Base-by-base conservation (phyloP, 2,888 invertebrate species). In the Heterodera filipjevi region DNA sequence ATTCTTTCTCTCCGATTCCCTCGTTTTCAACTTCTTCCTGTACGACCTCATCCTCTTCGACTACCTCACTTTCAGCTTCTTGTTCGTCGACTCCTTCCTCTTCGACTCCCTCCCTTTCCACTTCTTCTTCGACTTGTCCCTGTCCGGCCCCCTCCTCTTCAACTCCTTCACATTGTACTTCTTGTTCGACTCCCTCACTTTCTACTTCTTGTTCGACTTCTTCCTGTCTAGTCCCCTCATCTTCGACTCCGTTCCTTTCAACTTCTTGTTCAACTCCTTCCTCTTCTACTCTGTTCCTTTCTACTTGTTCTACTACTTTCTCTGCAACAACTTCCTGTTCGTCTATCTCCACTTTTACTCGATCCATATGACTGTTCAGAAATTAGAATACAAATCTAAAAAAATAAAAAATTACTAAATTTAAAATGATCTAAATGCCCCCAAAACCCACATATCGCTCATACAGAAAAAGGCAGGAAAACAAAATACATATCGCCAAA, bases 101-200 rank as follows among this genome's bases (percentile, higher is more conserved):
- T 32, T 75, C 71, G 30, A 27, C 44, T 14, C 6, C 71, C 6
- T 49, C 74, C 30, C 66, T 44, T 75, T 27, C 46, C 12, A 59
- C 33, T 30, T 39, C 68, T 19, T 66, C 70, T 5, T 19, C 73
- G 0, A n/a, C 74, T 33, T 79, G 30, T 30, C 14, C 16, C 44
- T 59, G 73, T 35, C 12, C 35, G 19, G n/a, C 81, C 10, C 77
- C 80, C 19, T 76, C 80, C 46, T 71, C 71, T 64, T 77, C 46
- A 16, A 70, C 71, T 10, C 27, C 77, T 35, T 46, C 81, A 2
- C 10, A n/a, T n/a, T n/a, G n/a, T n/a, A n/a, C 71, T 19, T 71
- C 39, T 39, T 39, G 3, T 39, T 39, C 39, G 10, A 39, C 39
- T 39, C 39, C 27, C 3, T 59, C 64, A 59, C 27, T 12, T 35